Base-by-base conservation (phyloP, 2,888 invertebrate genomes). In the Ochropacha duplaris region DNA sequence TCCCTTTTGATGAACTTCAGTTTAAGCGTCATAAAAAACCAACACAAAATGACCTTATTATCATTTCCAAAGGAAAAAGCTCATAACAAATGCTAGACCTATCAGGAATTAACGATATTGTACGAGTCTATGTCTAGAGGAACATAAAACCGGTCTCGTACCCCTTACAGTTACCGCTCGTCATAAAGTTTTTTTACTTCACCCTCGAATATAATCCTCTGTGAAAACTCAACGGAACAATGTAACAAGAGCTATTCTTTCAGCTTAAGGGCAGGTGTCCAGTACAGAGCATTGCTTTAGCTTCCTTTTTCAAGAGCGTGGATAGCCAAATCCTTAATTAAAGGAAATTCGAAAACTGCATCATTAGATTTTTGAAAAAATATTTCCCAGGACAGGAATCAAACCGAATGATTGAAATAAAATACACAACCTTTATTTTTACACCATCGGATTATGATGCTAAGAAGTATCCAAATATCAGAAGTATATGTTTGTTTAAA, bases 231-330 rank as follows among this genome's bases (percentile, higher is more conserved):
- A 64, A 62, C 66, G 64, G 62, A 72, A 72, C 59, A 59, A 61
- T 68, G 66, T 68, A 70, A 66, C 73, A 68, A 70, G 68, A 56
- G 57, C 62, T 72, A 72, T 71, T 70, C 60, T 63, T 62, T 52
- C 58, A 61, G 57, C 66, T 68, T 71, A 62, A 61, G 65, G 59
- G 64, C 61, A 28, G 59, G 57, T 58, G 57, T 50, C 57, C 65
- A 65, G 56, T 63, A 62, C 66, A 64, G 63, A 36, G 61, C 62
- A 56, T 50, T 44, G 59, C 66, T 1, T 3, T 28, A 5, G 31
- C 31, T 6, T 28, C 0, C 28, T 31, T 31, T 6, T 6, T 3
- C 12, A 31, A 31, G 5, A 2, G 12, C 2, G 12, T 12, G 2
- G 11, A 4, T 24, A 24, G 2, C 24, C 5, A 24, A 4, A 24